Conservation (phyloP, 1,140 invertebrate genomes). For the Monochamus saltuarius region DNA sequence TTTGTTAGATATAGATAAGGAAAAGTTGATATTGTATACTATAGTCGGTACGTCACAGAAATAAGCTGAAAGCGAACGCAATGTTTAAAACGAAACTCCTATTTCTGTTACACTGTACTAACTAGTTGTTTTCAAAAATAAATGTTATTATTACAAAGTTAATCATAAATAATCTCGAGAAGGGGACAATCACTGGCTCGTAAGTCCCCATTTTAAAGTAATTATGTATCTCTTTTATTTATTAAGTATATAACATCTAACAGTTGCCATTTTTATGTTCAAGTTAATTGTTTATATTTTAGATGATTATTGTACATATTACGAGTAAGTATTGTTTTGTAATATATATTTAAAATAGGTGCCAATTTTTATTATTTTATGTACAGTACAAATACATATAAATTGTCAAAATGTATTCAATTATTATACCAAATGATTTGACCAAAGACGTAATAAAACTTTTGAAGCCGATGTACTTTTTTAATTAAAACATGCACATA, state of each 20-base stretch:
- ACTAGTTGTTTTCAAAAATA: conserved; percentile 8
- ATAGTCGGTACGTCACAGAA: too few species aligned
- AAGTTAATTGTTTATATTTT: neutral
- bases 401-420: conserved; percentile 34
- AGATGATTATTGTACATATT: conserved; percentile 11
- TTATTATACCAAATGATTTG: conserved; percentile 46
- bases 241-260: too few species aligned
- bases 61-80: too few species aligned
- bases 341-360: conserved; percentile 26
- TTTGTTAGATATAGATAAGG: too few species aligned
- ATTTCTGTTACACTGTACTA: too few species aligned
- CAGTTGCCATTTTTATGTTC: conserved; percentile 21
- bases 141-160: conserved; percentile 8
- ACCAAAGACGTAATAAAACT: conserved; percentile 44
- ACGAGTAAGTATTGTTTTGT: conserved; percentile 1
- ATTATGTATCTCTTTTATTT: too few species aligned
- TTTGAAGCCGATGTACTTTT: neutral
- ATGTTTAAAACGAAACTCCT: too few species aligned
- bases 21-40: too few species aligned
- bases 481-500: too few species aligned
- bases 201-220: too few species aligned
- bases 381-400: conserved; percentile 42
- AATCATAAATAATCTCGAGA: conserved; percentile 5
- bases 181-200: conserved; percentile 12
- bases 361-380: conserved; percentile 41